Evolutionary conservation across 2,113 vertebrate species (phyloP), one percentile per base, ranked within the genome.

Genomic region (Anarhynchus alexandrinus): DNA sequence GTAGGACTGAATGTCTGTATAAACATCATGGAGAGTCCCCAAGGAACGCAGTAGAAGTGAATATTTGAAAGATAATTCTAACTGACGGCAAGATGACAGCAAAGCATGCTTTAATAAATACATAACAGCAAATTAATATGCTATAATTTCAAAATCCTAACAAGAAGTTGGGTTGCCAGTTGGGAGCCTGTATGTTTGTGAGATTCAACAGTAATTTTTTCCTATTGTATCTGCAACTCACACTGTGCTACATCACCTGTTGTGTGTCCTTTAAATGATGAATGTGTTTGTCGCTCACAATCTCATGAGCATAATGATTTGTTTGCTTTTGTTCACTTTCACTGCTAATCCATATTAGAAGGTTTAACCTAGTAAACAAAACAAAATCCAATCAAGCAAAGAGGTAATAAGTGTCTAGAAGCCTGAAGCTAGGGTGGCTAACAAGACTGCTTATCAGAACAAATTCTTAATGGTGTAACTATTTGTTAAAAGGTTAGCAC

Each of bases 251-350:
- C 55, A 11, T 49, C 78, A 66, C 52, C 12, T 62, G 18, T 26
- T 59, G 36, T 57, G 52, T 81, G 86, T 86, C 90, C 55, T 96
- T 92, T 94, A 86, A 94, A 87, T 96, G 93, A 96, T 92, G 71
- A 74, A 97, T 95, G 73, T 82, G 78, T 86, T 96, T 86, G 51
- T 85, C 54, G 40, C 78, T 69, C 55, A 74, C 34, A 55, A 69
- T 74, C 51, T 78, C 73, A 83, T 45, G 40, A 93, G 74, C 40
- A 21, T 85, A 96, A 92, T 76, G 58, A 73, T 82, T 88, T 93
- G 81, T 93, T 91, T 92, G 81, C 70, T 85, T 94, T 49, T 49
- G 70, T 92, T 76, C 58, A 59, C 43, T 88, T 93, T 61, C 66
- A 57, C 36, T 86, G 51, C 19, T 96, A 93, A 92, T 94, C 83